These are phyloP conservation scores for Drosophila planitibia DNA, from an alignment of 2,888 invertebrate genomes.

Conservation along the genomic window DNA sequence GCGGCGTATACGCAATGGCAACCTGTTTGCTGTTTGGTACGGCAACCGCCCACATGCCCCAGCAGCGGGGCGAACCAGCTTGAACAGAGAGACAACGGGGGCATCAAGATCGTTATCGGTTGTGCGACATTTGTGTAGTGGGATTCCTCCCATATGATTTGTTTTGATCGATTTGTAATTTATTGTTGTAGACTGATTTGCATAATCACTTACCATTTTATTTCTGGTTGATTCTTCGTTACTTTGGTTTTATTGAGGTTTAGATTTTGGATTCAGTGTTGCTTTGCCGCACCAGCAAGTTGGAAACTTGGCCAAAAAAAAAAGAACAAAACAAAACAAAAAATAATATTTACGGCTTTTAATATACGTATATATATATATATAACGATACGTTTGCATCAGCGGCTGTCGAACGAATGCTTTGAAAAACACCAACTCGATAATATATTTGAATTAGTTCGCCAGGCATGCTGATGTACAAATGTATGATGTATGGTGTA, in stretches of 20 bases:
- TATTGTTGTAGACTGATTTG: conserved; percentile 10
- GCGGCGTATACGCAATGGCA: conserved; percentile 60
- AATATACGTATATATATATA: background rate
- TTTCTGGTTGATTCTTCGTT: conserved; percentile 1
- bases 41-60: conserved; percentile 34
- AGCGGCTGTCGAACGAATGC: background rate
- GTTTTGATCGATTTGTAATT: conserved; percentile 31
- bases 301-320: conserved; percentile 34
- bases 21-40: conserved; percentile 52
- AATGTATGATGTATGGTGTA: too few species aligned
- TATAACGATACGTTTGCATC: background rate
- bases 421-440: background rate
- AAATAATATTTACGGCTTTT: background rate
- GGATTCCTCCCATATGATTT: conserved; percentile 20
- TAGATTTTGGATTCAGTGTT: background rate
- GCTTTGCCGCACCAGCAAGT: conserved; percentile 2
- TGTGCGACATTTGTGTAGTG: conserved; percentile 5
- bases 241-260: conserved; percentile 12
- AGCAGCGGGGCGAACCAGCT: conserved; percentile 31
- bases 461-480: background rate
- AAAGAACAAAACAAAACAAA: conserved; percentile 2
- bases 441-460: background rate
- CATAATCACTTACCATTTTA: conserved; percentile 50
- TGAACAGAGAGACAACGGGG: conserved; percentile 2
- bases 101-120: conserved; percentile 18